phyloP scores from a whole-genome alignment of 2,797 vertebrate species.

The Lagorchestes hirsutus region DNA sequence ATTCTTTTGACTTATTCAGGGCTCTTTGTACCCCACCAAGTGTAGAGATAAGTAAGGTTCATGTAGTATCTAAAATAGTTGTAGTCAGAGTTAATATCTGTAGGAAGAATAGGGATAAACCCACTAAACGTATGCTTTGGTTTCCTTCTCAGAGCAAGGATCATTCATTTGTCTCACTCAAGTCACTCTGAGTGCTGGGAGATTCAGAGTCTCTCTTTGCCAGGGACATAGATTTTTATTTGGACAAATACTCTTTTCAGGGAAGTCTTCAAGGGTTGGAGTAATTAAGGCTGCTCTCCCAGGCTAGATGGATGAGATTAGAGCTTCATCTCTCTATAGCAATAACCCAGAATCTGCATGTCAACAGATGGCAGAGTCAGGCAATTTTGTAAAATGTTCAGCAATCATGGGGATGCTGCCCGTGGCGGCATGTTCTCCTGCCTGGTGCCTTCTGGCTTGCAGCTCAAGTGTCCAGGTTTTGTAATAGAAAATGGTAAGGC shows the following conservation, averaged over 20 bases:
- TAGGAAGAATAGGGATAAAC: slow-evolving; percentile 14
- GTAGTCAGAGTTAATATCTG: slow-evolving; percentile 32
- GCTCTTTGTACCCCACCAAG: neutral
- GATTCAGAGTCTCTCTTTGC: slow-evolving; percentile 31
- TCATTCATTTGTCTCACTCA: slow-evolving; percentile 30
- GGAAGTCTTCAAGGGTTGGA: slow-evolving; percentile 62
- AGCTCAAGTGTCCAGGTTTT: slow-evolving; percentile 56
- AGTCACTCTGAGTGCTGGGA: slow-evolving; percentile 15
- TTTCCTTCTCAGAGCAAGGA: slow-evolving; percentile 39
- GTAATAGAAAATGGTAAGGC: slow-evolving; percentile 50
- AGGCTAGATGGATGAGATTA: slow-evolving; percentile 59
- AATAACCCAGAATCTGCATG: slow-evolving; percentile 72
- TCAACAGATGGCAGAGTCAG: slow-evolving; percentile 53
- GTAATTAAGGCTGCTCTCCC: slow-evolving; percentile 51
- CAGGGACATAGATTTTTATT: slow-evolving; percentile 55
- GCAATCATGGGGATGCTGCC: slow-evolving; percentile 51
- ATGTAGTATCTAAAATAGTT: slow-evolving; percentile 15
- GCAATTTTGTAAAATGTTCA: slow-evolving; percentile 75
- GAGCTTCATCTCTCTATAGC: slow-evolving; percentile 49
- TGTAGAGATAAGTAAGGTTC: slow-evolving; percentile 39
- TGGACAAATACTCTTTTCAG: slow-evolving; percentile 30
- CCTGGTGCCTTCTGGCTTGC: neutral
- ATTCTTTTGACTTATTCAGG: neutral
- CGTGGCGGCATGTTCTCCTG: slow-evolving; percentile 49
- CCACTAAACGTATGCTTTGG: slow-evolving; percentile 26